Base-by-base conservation (phyloP, 2,888 invertebrate species). In the Sarcophaga subvicina region DNA sequence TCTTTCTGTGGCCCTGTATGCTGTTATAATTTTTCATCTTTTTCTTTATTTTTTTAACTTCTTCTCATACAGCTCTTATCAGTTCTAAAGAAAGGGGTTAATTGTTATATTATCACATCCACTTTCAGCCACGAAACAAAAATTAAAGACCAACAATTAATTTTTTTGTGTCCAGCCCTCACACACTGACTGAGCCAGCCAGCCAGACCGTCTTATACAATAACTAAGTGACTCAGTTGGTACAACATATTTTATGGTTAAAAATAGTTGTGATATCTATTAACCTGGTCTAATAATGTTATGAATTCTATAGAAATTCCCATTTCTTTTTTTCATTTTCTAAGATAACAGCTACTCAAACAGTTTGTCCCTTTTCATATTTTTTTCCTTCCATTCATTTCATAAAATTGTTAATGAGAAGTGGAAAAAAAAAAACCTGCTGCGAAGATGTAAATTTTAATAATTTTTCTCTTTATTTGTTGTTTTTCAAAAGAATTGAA, bases 251-350 rank as follows among this genome's bases (percentile, higher is more conserved):
- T 69, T 45, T 62, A 63, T 80, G 12, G 17, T 67, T 49, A 17
- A 67, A 67, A 76, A 64, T 22, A 60, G 67, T 79, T 84, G 79
- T 87, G 87, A 84, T 84, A 84, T 84, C 87, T 87, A 87, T 87
- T 87, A 87, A 87, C 75, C 75, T 84, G 63, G 83, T 71, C 81
- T 84, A 87, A 85, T 82, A 79, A 82, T 87, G 76, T 84, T 87
- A 80, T 87, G 87, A 84, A 82, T 87, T 87, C 84, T 79, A 82
- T 76, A 79, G 87, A 87, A 87, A 79, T 86, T 84, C 25, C 64
- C 49, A 22, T 49, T n/a, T 22, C 67, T 76, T 66, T 76, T 76
- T 54, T 63, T 70, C 20, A 49, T 60, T 76, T 69, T 47, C 79
- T 86, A 59, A 75, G 66, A 73, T 77, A 78, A 83, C 76, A 77